These are phyloP conservation scores for Huso huso DNA, from an alignment of 2,797 vertebrate genomes.

Conservation along the genomic window DNA sequence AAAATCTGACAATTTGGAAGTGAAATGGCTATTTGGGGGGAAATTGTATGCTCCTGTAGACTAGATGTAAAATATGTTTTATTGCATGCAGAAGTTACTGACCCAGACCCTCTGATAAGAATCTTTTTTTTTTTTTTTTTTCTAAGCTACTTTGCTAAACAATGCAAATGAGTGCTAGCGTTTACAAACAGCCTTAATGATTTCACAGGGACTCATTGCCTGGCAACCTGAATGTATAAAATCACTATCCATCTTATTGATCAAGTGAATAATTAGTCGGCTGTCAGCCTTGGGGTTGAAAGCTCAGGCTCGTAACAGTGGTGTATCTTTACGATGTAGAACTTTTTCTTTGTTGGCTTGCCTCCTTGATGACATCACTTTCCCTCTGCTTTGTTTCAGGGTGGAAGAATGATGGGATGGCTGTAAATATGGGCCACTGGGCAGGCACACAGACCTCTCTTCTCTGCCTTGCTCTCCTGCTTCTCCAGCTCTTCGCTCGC, in stretches of 20 bases:
- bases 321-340: conserved; percentile 19
- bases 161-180: conserved; percentile 37
- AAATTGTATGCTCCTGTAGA: neutral
- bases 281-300: conserved; percentile 18
- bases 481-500: conserved; percentile 62
- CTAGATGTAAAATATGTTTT: neutral
- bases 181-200: conserved; percentile 42
- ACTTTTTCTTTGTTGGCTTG: conserved; percentile 28
- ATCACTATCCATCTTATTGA: conserved; percentile 25
- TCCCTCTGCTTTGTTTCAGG: conserved; percentile 50
- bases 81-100: neutral
- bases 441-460: conserved; percentile 65
- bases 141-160: conserved; percentile 39
- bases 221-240: conserved; percentile 20
- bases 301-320: conserved; percentile 23
- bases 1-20: no score
- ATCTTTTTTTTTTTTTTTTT: conserved; percentile 25
- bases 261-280: conserved; percentile 30
- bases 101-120: neutral
- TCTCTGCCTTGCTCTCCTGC: conserved; percentile 62
- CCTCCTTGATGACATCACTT: conserved; percentile 15
- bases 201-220: conserved; percentile 41
- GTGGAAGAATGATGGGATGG: conserved; percentile 83
- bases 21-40: no score
- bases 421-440: conserved; percentile 81